These are phyloP conservation scores for Oryzaephilus surinamensis DNA, from an alignment of 1,140 invertebrate species.

Conservation along the genomic window DNA sequence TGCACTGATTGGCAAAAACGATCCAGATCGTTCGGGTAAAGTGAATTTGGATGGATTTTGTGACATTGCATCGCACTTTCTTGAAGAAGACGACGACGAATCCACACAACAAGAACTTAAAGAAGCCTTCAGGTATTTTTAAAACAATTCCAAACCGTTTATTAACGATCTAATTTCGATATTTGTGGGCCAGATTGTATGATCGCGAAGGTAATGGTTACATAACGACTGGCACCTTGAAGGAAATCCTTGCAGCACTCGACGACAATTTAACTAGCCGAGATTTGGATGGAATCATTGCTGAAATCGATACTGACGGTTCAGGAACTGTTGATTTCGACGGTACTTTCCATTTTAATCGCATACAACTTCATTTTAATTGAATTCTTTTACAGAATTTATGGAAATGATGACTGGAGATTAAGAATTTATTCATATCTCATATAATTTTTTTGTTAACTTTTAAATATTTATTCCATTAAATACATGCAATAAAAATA, in stretches of 20 bases:
- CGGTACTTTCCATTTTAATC: conserved; percentile 39
- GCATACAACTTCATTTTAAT: background rate
- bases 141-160: background rate
- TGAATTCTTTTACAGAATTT: conserved; percentile 50
- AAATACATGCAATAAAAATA: too few species aligned
- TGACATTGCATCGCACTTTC: conserved; percentile 77
- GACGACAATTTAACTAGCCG: conserved; percentile 87
- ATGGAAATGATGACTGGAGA: conserved; percentile 83
- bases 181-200: conserved; percentile 23
- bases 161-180: background rate
- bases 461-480: too few species aligned
- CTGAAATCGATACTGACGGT: conserved; percentile 92
- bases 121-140: conserved; percentile 77
- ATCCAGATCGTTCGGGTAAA: conserved; percentile 74
- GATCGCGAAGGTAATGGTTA: conserved; percentile 72
- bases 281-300: conserved; percentile 90
- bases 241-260: conserved; percentile 83
- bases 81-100: conserved; percentile 83
- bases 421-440: too few species aligned
- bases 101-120: conserved; percentile 90
- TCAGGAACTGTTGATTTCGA: conserved; percentile 76
- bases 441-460: too few species aligned
- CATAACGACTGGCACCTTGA: conserved; percentile 84
- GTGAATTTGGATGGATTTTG: conserved; percentile 92
- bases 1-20: conserved; percentile 71